Conservation (phyloP, 1,140 invertebrate species). For the Hyphantria cunea region DNA sequence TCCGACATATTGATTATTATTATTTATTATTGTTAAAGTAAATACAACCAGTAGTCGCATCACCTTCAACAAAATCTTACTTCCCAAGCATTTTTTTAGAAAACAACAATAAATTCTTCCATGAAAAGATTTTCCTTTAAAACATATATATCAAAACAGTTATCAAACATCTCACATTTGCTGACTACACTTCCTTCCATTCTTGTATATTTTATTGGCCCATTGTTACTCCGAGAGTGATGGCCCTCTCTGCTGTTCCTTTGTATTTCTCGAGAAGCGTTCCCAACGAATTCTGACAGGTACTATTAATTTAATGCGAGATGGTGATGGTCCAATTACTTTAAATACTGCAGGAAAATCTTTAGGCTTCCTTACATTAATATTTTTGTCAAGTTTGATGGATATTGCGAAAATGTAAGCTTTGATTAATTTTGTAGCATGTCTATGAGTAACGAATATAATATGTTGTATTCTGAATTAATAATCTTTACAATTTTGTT, state of each 20-base stretch:
- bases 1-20: too few relatives aligned
- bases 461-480: too few relatives aligned
- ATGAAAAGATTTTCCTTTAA: conserved; percentile 7
- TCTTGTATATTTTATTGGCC: conserved; percentile 60
- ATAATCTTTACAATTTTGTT: too few relatives aligned
- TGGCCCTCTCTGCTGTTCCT: conserved; percentile 37
- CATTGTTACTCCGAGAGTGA: conserved; percentile 54
- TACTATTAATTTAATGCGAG: conserved; percentile 63
- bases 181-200: conserved; percentile 17
- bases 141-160: conserved; percentile 16
- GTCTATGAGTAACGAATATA: too few relatives aligned
- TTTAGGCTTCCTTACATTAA: conserved; percentile 1
- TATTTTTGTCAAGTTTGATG: too few relatives aligned
- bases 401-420: too few relatives aligned
- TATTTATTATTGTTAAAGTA: too few relatives aligned
- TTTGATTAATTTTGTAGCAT: too few relatives aligned
- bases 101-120: not conserved
- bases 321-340: conserved; percentile 34
- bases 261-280: conserved; percentile 45
- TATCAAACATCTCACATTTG: conserved; percentile 26
- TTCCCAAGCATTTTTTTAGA: too few relatives aligned
- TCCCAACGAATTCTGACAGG: conserved; percentile 61
- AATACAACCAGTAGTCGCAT: too few relatives aligned
- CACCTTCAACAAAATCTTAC: too few relatives aligned
- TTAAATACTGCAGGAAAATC: conserved; percentile 28